Evolutionary conservation across 2,797 vertebrate species (phyloP).

Genomic region (Etheostoma perlongum): DNA sequence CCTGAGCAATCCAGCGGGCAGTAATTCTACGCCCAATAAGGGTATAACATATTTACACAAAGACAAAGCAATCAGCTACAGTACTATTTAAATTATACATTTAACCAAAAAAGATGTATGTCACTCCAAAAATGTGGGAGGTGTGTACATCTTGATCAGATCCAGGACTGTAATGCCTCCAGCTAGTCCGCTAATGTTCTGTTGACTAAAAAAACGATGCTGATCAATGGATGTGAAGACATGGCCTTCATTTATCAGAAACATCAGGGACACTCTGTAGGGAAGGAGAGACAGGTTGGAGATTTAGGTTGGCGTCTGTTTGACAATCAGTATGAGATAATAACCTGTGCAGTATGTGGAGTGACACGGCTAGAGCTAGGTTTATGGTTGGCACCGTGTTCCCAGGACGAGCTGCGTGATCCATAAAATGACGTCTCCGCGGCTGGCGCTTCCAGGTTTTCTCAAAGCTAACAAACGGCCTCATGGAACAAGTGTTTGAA

Average conservation of each 20-base stretch:
- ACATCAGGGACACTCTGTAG: constrained; percentile 59
- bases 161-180: not conserved
- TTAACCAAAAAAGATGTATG: constrained; percentile 2
- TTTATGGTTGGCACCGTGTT: too few species aligned
- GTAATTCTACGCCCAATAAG: too few species aligned
- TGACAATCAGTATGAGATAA: not conserved
- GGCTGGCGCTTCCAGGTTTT: too few species aligned
- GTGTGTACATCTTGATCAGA: not conserved
- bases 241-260: constrained; percentile 63
- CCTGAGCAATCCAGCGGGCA: not conserved
- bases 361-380: too few species aligned
- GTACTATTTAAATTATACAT: not conserved
- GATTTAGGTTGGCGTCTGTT: not conserved
- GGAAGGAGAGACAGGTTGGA: not conserved
- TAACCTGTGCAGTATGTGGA: not conserved
- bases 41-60: not conserved
- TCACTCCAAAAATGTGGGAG: not conserved
- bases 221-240: constrained; percentile 67
- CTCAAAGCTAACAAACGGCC: too few species aligned
- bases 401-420: too few species aligned
- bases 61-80: constrained; percentile 1
- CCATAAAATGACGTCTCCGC: too few species aligned
- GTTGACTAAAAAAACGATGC: constrained; percentile 69
- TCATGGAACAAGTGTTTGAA: too few species aligned
- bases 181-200: not conserved